These are phyloP conservation scores for Macrosteles quadrilineatus DNA, from an alignment of 1,140 invertebrate species.

Conservation along the genomic window DNA sequence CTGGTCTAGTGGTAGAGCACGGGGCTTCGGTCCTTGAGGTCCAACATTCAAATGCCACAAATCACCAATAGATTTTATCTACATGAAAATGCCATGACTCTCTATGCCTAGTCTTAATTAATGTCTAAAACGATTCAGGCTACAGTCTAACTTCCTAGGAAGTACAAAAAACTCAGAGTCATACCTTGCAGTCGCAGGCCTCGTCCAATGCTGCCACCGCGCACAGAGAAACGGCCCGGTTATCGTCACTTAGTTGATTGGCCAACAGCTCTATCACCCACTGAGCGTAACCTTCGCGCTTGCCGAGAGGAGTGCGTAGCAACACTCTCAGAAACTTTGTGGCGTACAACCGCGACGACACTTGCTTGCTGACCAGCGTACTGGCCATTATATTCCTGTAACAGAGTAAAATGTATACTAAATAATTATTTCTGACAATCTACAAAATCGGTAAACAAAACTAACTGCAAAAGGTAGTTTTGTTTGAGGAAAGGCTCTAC, in stretches of 20 bases:
- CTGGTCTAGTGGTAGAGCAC: too few relatives aligned
- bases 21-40: too few relatives aligned
- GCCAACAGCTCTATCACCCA: constrained; percentile 86
- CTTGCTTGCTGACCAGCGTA: constrained; percentile 63
- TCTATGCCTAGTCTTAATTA: too few relatives aligned
- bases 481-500: too few relatives aligned
- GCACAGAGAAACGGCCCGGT: constrained; percentile 70
- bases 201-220: constrained; percentile 88
- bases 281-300: constrained; percentile 52
- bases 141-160: too few relatives aligned
- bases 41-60: too few relatives aligned
- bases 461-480: neutral
- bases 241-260: constrained; percentile 78
- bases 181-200: constrained; percentile 81
- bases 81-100: too few relatives aligned
- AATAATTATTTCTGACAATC: neutral
- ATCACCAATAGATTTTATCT: too few relatives aligned
- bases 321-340: constrained; percentile 88
- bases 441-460: neutral
- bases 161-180: neutral
- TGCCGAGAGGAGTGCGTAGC: constrained; percentile 65
- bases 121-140: too few relatives aligned
- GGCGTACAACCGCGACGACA: constrained; percentile 82
- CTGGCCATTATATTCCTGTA: constrained; percentile 63
- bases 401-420: neutral